These are phyloP conservation scores for Elephas maximus DNA, from an alignment of 2,113 vertebrate genomes.

Conservation along the genomic window DNA sequence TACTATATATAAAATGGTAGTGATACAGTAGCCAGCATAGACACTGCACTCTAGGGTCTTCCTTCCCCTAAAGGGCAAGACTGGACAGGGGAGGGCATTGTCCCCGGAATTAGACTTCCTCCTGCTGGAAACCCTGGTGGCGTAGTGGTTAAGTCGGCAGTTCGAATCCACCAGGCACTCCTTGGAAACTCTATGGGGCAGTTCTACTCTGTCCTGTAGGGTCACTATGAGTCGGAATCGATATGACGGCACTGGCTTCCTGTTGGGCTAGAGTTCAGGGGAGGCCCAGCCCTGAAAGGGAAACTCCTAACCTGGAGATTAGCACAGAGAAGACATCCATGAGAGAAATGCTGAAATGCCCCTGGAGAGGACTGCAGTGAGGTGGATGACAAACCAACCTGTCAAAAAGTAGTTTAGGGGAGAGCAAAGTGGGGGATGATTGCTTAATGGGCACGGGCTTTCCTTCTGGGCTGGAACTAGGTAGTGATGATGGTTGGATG, in stretches of 20 bases:
- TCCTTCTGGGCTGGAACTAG: background rate
- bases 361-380: background rate
- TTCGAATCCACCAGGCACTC: no score
- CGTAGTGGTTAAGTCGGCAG: no score
- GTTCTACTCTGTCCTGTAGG: no score
- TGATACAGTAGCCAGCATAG: background rate
- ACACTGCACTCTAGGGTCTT: background rate
- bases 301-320: background rate
- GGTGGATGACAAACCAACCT: background rate
- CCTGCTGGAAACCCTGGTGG: background rate
- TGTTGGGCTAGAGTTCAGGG: background rate
- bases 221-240: no score
- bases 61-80: background rate
- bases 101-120: background rate
- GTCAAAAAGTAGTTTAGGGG: background rate
- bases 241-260: background rate
- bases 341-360: background rate
- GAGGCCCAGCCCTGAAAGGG: background rate
- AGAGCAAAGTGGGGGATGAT: background rate
- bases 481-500: background rate
- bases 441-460: background rate
- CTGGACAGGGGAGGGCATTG: background rate
- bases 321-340: background rate
- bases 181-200: no score
- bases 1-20: constrained; percentile 77